A percentile compares a stretch with the other conserved stretches of the same genome.
Conservation (phyloP, 2,113 vertebrate species). For the Tetrax tetrax region DNA sequence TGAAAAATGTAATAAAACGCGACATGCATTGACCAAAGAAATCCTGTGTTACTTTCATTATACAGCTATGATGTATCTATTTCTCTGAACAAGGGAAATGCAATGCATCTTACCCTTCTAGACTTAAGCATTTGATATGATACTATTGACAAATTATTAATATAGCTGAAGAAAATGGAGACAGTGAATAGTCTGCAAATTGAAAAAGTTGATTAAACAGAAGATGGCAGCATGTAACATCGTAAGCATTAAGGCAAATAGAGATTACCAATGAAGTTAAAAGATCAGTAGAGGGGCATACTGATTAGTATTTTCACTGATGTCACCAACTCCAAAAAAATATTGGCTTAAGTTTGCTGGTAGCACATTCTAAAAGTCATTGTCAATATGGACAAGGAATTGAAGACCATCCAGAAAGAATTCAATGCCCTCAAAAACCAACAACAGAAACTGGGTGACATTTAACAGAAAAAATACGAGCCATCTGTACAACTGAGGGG, state of each 20-base stretch:
- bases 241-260: background rate
- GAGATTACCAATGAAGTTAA: background rate
- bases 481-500: background rate
- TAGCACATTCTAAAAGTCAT: background rate
- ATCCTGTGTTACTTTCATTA: background rate
- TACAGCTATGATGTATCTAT: background rate
- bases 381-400: background rate
- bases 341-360: background rate
- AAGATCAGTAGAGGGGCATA: background rate
- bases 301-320: background rate
- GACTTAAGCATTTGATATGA: background rate
- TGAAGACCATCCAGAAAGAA: background rate
- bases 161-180: background rate
- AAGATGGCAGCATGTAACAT: background rate
- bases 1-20: background rate
- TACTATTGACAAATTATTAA: background rate
- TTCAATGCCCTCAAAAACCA: rapidly evolving
- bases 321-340: background rate
- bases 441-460: background rate
- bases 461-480: background rate
- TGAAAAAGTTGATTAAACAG: background rate
- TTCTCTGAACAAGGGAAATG: background rate
- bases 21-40: background rate
- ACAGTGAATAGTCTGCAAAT: background rate
- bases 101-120: background rate